Evolutionary conservation across 2,113 vertebrate genomes (phyloP), one percentile per base, ranked within the genome.

Genomic region (Camarhynchus parvulus): DNA sequence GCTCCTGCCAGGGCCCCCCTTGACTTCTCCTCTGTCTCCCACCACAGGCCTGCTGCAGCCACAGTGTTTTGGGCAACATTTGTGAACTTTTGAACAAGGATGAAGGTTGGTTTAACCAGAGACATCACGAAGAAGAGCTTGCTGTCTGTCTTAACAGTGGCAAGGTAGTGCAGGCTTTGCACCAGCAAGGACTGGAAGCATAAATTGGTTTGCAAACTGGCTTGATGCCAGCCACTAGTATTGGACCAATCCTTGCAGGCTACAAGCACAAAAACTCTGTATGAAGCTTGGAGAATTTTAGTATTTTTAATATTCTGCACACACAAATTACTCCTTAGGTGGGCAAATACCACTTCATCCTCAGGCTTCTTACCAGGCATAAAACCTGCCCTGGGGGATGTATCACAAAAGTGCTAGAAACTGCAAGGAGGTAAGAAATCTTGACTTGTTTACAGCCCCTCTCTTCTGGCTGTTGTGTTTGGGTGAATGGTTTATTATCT

Each of bases 401-500:
- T 7, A n/a, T 46, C 23, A 33, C 19, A 68, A 67, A 91, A 67
- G 28, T 22, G 0, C 74, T n/a, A 33, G 11, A 64, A 82, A 72
- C 13, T 0, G 5, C 1, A 2, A 19, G 49, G 41, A 67, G 41
- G 15, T 67, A 64, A 88, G 62, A 69, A 88, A 84, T 7, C 68
- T 56, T 31, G 39, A 31, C 52, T 68, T 94, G 87, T 95, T 97
- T 87, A 91, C 90, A 46, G 19, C 42, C 9, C 9, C 23, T 92
- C 64, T 86, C 77, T 19, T 23, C 77, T 79, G 73, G 80, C 62
- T 87, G 76, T 75, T 89, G 50, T 91, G 91, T 84, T 86, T 74
- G 88, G 83, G 80, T 84, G 67, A 95, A 91, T 33, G 41, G 67
- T 42, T 97, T 92, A 75, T 95, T 89, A 46, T 93, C 90, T 85